Evolutionary conservation across 2,888 invertebrate genomes (phyloP).

Genomic region (Tinea trinotella): DNA sequence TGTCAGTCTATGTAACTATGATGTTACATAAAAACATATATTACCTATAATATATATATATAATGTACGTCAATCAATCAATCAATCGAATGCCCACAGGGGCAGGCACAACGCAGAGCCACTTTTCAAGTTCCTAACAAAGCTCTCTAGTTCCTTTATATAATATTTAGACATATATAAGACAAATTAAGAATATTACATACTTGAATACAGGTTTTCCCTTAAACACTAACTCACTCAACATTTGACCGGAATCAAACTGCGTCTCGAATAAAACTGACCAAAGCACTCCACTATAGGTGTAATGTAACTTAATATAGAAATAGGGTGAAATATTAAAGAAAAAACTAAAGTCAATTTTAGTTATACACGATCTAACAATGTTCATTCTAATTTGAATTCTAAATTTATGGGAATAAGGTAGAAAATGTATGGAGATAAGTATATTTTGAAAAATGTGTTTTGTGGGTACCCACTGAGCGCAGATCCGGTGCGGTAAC

Average conservation of each 20-base stretch:
- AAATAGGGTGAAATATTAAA: slow-evolving; percentile 8
- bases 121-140: no score
- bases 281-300: neutral
- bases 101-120: no score
- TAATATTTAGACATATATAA: no score
- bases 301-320: slow-evolving; percentile 8
- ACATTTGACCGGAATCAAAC: neutral
- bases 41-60: no score
- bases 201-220: neutral
- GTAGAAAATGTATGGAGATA: neutral
- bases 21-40: no score
- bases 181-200: neutral
- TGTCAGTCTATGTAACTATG: no score
- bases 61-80: no score
- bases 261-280: neutral
- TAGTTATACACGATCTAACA: neutral
- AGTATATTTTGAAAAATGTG: neutral
- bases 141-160: neutral
- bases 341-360: neutral
- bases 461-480: slow-evolving; percentile 11
- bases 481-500: slow-evolving; percentile 18
- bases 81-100: no score
- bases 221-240: neutral
- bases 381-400: neutral
- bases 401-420: neutral